Conservation (phyloP, 1,140 invertebrate species). For the Brachionus plicatilis region DNA sequence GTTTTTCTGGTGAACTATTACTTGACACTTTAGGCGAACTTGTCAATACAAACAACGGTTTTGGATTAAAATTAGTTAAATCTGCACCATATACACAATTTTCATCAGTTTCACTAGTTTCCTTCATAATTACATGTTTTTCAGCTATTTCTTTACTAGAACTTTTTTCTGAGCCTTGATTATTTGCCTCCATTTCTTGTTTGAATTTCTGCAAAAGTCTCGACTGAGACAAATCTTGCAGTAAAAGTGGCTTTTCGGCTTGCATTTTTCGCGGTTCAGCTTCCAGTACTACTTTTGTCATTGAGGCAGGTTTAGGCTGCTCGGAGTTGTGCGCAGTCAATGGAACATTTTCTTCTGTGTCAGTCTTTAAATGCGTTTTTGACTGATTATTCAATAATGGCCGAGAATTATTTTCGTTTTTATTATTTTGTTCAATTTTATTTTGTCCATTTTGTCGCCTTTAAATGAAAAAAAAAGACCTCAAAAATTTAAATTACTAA, state of each 20-base stretch:
- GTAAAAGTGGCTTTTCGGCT: constrained; percentile 3
- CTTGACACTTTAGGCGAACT: not conserved
- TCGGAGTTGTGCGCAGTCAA: not conserved
- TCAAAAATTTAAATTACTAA: not conserved
- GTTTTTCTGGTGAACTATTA: not conserved
- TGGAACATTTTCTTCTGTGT: not conserved
- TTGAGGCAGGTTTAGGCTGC: not conserved
- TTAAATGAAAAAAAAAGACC: not conserved
- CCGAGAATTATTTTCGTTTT: not conserved
- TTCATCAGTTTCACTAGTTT: not conserved
- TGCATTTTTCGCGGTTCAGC: constrained; percentile 30
- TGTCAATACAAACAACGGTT: not conserved
- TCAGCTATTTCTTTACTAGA: not conserved
- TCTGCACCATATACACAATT: constrained; percentile 2
- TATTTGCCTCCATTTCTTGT: not conserved
- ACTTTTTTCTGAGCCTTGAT: not conserved
- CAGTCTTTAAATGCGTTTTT: not conserved
- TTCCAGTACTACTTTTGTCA: not conserved
- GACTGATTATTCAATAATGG: not conserved
- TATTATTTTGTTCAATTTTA: not conserved
- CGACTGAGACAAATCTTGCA: constrained; percentile 28
- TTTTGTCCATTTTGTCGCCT: not conserved
- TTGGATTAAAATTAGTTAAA: not conserved
- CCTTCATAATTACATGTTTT: not conserved
- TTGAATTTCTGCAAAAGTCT: constrained; percentile 27